Percentiles rank a stretch among this genome's conserved stretches.
Evolutionary conservation across 2,113 vertebrate species (phyloP).

Genomic region (Ciconia boyciana): DNA sequence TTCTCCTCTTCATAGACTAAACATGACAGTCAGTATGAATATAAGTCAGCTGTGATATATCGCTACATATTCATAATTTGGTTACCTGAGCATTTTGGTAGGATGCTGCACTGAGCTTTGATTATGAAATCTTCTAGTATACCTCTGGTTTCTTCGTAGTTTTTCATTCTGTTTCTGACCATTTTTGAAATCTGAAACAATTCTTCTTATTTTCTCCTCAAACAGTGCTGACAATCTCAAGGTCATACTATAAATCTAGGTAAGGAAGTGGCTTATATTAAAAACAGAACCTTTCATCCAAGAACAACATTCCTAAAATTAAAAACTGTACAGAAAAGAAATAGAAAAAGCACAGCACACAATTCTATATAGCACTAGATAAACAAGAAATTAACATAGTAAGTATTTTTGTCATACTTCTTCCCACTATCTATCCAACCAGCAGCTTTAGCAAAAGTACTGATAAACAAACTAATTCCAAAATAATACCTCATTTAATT

Average conservation of each 20-base stretch:
- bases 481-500: not conserved
- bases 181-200: constrained; percentile 90
- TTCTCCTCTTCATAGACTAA: not conserved
- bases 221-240: constrained; percentile 92
- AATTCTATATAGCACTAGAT: not conserved
- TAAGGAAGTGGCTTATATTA: not conserved
- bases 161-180: constrained; percentile 87
- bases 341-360: not conserved
- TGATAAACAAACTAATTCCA: not conserved
- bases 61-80: not conserved
- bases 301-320: not conserved
- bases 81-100: constrained; percentile 69
- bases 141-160: constrained; percentile 85
- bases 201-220: constrained; percentile 89
- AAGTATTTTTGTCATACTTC: not conserved
- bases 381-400: not conserved
- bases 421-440: not conserved
- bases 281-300: not conserved
- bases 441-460: not conserved
- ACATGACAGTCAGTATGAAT: not conserved
- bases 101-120: constrained; percentile 60
- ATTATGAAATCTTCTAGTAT: constrained; percentile 77
- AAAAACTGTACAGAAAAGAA: not conserved
- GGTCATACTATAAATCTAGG: constrained; percentile 97
- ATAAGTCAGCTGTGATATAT: not conserved